These are phyloP conservation scores for Leptinotarsa undecemlineata DNA, from an alignment of 1,140 invertebrate genomes.

Conservation along the genomic window DNA sequence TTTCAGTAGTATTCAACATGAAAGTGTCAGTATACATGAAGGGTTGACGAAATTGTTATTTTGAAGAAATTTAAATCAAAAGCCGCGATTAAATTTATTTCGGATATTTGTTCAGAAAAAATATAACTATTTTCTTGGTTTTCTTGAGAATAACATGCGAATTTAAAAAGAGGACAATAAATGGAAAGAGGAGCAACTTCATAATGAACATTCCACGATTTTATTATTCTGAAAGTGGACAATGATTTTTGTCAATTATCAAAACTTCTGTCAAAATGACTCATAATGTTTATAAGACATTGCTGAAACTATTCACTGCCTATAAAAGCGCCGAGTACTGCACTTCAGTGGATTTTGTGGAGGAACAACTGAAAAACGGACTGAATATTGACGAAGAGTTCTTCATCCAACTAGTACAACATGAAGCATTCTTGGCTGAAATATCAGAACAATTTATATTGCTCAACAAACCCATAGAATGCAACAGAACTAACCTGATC, in stretches of 20 bases:
- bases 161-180: too few species aligned
- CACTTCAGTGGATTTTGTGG: constrained; percentile 11
- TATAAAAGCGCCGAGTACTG: constrained; percentile 4
- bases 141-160: too few species aligned
- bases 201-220: too few species aligned
- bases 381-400: neutral
- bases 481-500: neutral
- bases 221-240: too few species aligned
- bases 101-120: too few species aligned
- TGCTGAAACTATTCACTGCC: neutral
- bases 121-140: too few species aligned
- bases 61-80: too few species aligned
- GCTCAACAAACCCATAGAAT: neutral
- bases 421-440: constrained; percentile 1
- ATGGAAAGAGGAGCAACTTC: too few species aligned
- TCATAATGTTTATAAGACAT: neutral
- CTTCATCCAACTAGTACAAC: constrained; percentile 5
- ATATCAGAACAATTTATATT: neutral
- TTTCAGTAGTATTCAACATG: too few species aligned
- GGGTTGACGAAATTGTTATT: too few species aligned
- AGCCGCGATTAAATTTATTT: too few species aligned
- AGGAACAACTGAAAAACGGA: neutral
- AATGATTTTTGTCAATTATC: neutral
- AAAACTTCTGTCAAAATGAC: constrained; percentile 9
- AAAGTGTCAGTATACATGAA: too few species aligned